These are phyloP conservation scores for Nerophis ophidion DNA, from an alignment of 2,113 vertebrate genomes.

Conservation along the genomic window DNA sequence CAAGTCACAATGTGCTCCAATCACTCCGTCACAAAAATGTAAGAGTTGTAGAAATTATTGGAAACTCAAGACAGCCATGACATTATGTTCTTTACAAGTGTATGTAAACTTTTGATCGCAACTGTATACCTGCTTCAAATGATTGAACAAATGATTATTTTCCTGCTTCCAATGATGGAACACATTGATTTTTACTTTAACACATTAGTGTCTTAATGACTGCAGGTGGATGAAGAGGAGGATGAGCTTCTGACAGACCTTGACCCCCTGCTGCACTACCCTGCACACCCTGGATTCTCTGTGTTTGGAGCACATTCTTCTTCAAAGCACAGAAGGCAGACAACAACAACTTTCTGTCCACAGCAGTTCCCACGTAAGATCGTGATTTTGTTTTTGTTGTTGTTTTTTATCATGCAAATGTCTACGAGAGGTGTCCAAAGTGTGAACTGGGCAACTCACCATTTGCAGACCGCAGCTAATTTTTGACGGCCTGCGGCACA, in stretches of 20 bases:
- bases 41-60: too few relatives aligned
- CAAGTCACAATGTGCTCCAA: too few relatives aligned
- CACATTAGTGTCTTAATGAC: background rate
- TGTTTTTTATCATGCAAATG: background rate
- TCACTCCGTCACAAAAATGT: too few relatives aligned
- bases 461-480: too few relatives aligned
- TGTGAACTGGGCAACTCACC: too few relatives aligned
- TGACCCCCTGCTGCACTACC: constrained; percentile 22
- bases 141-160: too few relatives aligned
- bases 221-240: constrained; percentile 46
- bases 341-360: constrained; percentile 21
- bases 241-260: constrained; percentile 18
- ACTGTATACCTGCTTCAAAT: too few relatives aligned
- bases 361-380: constrained; percentile 30
- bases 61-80: too few relatives aligned
- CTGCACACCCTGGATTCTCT: constrained; percentile 16
- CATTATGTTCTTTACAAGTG: too few relatives aligned
- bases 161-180: background rate
- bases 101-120: too few relatives aligned
- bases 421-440: too few relatives aligned
- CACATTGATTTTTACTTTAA: background rate
- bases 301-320: background rate
- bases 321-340: background rate
- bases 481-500: too few relatives aligned
- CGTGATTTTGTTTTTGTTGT: background rate